phyloP scores from a whole-genome alignment of 2,113 vertebrate species.

The Paraplagusia blochii region DNA sequence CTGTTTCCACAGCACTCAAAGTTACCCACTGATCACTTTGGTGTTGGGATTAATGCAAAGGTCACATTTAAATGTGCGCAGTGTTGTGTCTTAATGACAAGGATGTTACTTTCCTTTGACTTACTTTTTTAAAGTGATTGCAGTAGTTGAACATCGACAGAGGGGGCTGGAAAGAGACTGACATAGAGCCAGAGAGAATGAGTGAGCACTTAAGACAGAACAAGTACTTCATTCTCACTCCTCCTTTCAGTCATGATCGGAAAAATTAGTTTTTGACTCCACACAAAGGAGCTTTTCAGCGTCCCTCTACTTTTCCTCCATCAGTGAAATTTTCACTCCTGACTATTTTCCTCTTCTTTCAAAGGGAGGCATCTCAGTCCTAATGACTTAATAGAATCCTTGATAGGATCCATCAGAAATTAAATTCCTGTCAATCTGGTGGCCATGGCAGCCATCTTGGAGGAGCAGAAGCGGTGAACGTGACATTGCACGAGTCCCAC shows the following conservation, averaged over 20 bases:
- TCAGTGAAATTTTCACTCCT: constrained; percentile 21
- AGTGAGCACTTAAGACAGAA: constrained; percentile 84
- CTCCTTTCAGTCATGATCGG: constrained; percentile 87
- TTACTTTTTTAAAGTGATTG: constrained; percentile 78
- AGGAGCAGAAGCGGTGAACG: constrained; percentile 17
- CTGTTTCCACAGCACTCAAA: too few relatives aligned
- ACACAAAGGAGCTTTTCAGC: constrained; percentile 96
- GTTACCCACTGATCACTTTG: too few relatives aligned
- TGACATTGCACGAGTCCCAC: constrained; percentile 21
- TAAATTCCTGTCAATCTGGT: constrained; percentile 76
- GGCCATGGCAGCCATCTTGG: constrained; percentile 39
- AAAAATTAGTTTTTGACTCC: constrained; percentile 98
- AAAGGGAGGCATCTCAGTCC: constrained; percentile 56
- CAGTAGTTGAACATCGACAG: constrained; percentile 90
- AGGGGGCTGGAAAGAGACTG: constrained; percentile 92
- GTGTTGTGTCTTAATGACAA: too few relatives aligned
- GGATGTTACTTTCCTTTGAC: constrained; percentile 81
- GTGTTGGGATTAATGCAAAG: too few relatives aligned
- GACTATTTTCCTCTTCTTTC: constrained; percentile 52
- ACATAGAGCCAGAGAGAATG: constrained; percentile 79
- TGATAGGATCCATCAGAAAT: constrained; percentile 68
- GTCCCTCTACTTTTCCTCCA: constrained; percentile 23
- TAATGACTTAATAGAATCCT: constrained; percentile 69
- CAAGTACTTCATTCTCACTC: constrained; percentile 83
- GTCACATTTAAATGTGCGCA: too few relatives aligned